A percentile compares a stretch with the other conserved stretches of the same genome.
Evolutionary conservation across 2,113 vertebrate genomes (phyloP).

Genomic region (Sander vitreus): DNA sequence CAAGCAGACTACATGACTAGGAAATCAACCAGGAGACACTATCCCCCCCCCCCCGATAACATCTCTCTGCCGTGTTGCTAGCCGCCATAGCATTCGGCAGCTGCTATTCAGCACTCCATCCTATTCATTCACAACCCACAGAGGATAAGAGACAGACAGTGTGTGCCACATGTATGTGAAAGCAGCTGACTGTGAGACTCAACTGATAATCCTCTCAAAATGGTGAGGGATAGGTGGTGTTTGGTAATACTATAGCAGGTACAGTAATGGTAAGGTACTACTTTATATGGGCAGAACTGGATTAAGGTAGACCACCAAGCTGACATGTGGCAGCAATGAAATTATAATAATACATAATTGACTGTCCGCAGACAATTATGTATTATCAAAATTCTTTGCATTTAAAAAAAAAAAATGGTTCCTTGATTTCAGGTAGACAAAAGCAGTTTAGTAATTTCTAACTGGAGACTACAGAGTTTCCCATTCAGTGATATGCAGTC

Average conservation of each 20-base stretch:
- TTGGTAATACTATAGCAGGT: conserved; percentile 12
- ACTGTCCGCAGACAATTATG: too few relatives aligned
- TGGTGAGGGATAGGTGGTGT: conserved; percentile 17
- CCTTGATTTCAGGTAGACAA: neutral
- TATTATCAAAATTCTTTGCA: too few relatives aligned
- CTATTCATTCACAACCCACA: conserved; percentile 53
- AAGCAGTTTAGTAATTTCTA: neutral
- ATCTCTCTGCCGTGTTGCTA: conserved; percentile 54
- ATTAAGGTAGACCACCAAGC: conserved; percentile 2
- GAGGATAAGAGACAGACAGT: conserved; percentile 52
- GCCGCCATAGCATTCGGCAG: conserved; percentile 51
- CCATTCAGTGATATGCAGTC: too few relatives aligned
- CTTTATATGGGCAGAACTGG: neutral
- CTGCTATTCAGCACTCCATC: conserved; percentile 50
- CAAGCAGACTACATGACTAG: conserved; percentile 64
- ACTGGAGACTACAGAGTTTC: too few relatives aligned
- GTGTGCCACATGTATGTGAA: conserved; percentile 58
- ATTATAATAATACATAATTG: neutral
- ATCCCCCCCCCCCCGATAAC: conserved; percentile 41
- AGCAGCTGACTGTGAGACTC: conserved; percentile 51
- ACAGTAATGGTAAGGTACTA: neutral
- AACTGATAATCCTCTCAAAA: conserved; percentile 53
- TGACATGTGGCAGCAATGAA: neutral
- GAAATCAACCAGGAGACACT: conserved; percentile 69
- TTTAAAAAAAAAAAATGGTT: neutral